Evolutionary conservation across 2,113 vertebrate species (phyloP), one percentile per base, ranked within the genome.

Genomic region (Tor tambroides): DNA sequence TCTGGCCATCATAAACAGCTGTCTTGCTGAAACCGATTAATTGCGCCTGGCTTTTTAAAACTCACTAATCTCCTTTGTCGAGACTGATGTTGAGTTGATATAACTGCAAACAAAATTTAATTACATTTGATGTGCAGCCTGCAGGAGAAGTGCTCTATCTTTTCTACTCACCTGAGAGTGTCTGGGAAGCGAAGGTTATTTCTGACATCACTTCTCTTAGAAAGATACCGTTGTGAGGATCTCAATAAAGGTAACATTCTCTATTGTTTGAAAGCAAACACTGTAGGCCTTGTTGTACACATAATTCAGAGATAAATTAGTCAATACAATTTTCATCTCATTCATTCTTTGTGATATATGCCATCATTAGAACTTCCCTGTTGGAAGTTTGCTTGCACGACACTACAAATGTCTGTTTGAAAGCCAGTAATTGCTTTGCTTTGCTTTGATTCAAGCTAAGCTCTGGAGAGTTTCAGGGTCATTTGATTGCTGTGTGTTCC

Each of bases 41-140:
- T 88, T 86, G 83, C 63, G 86, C 49, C 80, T 46, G 84, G 65
- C 80, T 88, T 80, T 88, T 86, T 88, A 85, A 61, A 76, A 79
- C 81, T 71, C 23, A 63, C 54, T 85, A 88, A 90, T 90, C 65
- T 51, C 80, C 28, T 85, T 87, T 90, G 89, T 88, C 77, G 56
- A 84, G 84, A 81, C 41, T 81, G 85, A 86, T 88, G 81, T 82
- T 86, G 30, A 75, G 80, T 61, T 84, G 81, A 86, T 76, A 77
- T 87, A 90, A 90, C 87, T 28, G 69, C 71, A 65, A 80, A 67
- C 23, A n/a, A 86, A 80, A 90, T 83, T 86, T 82, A 87, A 90
- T 88, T 87, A 87, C 85, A 71, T 88, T 88, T 85, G 74, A 79
- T 72, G 77, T 85, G 80, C 81, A 75, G n/a, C 81, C 46, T 86